These are phyloP conservation scores for Trachurus trachurus DNA, from an alignment of 2,797 vertebrate genomes.

Conservation along the genomic window DNA sequence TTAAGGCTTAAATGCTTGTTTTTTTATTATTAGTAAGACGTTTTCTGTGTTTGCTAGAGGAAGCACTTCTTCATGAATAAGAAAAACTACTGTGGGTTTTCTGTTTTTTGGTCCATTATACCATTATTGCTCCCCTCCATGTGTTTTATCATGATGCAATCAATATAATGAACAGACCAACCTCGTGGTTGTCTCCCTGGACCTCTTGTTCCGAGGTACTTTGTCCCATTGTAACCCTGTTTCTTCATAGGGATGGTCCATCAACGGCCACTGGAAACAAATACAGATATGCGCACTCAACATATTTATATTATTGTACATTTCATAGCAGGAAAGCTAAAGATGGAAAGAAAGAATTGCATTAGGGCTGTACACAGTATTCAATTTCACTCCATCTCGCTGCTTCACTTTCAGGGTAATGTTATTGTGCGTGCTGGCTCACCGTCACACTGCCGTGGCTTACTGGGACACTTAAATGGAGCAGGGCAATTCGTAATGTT, in stretches of 20 bases:
- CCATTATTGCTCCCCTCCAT: neutral
- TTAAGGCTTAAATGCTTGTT: too few species aligned
- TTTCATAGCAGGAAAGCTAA: neutral
- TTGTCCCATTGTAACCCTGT: conserved; percentile 87
- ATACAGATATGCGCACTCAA: conserved; percentile 40
- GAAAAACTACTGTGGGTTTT: too few species aligned
- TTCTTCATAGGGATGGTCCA: conserved; percentile 86
- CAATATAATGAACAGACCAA: conserved; percentile 59
- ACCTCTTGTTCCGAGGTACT: conserved; percentile 85
- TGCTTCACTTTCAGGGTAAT: neutral
- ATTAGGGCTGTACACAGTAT: neutral
- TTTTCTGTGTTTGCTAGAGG: neutral
- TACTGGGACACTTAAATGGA: neutral
- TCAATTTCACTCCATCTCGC: conserved; percentile 1
- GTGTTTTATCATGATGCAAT: conserved; percentile 13
- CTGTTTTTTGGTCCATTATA: neutral
- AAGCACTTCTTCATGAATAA: neutral
- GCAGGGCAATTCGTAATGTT: neutral
- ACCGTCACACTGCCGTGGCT: neutral
- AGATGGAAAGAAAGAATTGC: neutral
- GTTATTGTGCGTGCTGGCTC: neutral
- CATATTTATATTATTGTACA: neutral
- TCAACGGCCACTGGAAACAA: conserved; percentile 82
- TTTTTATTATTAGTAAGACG: neutral
- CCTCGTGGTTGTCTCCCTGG: conserved; percentile 73